Evolutionary conservation across 2,113 vertebrate species (phyloP).

Genomic region (Oreamnos americanus): DNA sequence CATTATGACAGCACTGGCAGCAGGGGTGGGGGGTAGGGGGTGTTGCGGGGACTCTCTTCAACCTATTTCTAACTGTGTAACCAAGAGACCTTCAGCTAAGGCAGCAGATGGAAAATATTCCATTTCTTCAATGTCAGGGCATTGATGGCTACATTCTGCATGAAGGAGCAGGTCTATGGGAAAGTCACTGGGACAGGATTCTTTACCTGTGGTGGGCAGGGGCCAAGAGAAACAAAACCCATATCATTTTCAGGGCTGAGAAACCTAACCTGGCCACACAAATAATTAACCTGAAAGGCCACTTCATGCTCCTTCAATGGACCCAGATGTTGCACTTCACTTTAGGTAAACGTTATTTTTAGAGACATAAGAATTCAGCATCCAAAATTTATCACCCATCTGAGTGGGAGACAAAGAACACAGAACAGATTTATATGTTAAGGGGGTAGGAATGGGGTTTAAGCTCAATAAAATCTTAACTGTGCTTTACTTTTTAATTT

Average conservation of each 20-base stretch:
- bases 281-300: conserved; percentile 67
- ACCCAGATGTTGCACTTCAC: conserved; percentile 72
- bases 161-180: conserved; percentile 39
- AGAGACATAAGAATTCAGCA: conserved; percentile 73
- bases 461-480: conserved; percentile 77
- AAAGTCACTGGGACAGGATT: neutral
- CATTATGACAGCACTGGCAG: neutral
- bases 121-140: neutral
- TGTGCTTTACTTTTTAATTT: conserved; percentile 78
- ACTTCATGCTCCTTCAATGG: conserved; percentile 18
- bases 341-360: conserved; percentile 78
- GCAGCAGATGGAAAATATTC: neutral
- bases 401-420: conserved; percentile 73
- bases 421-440: conserved; percentile 76
- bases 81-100: neutral
- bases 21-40: neutral
- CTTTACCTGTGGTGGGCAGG: conserved; percentile 46
- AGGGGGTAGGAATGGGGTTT: conserved; percentile 69
- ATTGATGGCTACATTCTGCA: neutral
- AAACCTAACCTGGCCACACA: conserved; percentile 55
- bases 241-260: conserved; percentile 18
- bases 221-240: conserved; percentile 51
- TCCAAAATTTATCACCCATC: conserved; percentile 76
- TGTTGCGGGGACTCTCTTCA: neutral
- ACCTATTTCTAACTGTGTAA: neutral